Conservation (phyloP, 2,113 vertebrate species). For the Phodopus roborovskii region DNA sequence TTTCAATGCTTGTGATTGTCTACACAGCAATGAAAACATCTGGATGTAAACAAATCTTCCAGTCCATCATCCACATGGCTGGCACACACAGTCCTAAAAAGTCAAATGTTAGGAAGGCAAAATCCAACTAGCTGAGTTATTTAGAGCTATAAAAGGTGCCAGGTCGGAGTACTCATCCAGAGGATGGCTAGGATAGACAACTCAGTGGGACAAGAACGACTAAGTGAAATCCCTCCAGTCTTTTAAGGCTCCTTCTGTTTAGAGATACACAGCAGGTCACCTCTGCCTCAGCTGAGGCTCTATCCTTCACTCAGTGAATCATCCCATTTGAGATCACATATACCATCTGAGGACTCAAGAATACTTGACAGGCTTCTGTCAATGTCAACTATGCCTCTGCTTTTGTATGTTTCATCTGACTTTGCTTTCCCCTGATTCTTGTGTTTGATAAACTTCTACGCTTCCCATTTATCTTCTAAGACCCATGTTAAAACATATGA, state of each 20-base stretch:
- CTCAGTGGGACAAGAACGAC: neutral
- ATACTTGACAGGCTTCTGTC: neutral
- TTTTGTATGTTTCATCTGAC: neutral
- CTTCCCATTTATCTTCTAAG: neutral
- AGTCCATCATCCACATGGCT: neutral
- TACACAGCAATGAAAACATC: conserved; percentile 44
- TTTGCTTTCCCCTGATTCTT: neutral
- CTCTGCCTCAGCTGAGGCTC: neutral
- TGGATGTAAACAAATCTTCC: conserved; percentile 32
- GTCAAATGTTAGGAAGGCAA: neutral
- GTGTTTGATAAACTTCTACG: neutral
- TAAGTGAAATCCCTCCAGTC: neutral
- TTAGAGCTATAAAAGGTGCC: neutral
- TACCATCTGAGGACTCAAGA: neutral
- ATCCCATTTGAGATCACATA: neutral
- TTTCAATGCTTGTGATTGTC: conserved; percentile 43
- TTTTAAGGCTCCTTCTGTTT: neutral
- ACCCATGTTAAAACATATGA: neutral
- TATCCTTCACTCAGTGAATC: neutral
- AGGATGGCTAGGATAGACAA: neutral
- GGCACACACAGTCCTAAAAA: neutral
- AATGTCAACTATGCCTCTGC: neutral
- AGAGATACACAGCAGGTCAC: neutral
- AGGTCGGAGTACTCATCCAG: neutral
- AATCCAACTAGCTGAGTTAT: neutral